A percentile compares a stretch with the other conserved stretches of the same genome.
These are phyloP conservation scores for Nannoperca obscura DNA, from an alignment of 2,797 vertebrate genomes.

Conservation along the genomic window DNA sequence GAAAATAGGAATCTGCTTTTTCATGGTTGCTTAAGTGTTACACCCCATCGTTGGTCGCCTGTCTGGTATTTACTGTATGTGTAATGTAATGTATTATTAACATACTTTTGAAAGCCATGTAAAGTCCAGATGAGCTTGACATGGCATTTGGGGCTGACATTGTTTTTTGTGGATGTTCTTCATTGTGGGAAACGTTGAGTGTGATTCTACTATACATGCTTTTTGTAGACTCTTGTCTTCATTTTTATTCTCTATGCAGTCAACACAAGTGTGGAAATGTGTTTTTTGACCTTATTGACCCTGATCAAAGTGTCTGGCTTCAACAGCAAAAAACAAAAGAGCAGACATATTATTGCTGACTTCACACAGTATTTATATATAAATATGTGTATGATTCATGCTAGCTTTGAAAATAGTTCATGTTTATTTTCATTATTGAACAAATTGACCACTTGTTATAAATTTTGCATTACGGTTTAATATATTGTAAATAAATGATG, in stretches of 20 bases:
- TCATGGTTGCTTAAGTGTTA: slow-evolving; percentile 49
- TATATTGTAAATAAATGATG: slow-evolving; percentile 89
- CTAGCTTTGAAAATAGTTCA: slow-evolving; percentile 81
- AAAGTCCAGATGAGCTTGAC: slow-evolving; percentile 49
- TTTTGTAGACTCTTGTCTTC: slow-evolving; percentile 65
- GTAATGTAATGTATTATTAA: slow-evolving; percentile 47
- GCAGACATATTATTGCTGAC: slow-evolving; percentile 68
- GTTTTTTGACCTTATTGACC: slow-evolving; percentile 53
- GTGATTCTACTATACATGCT: slow-evolving; percentile 63
- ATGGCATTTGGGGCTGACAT: slow-evolving; percentile 43
- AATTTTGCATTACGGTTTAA: slow-evolving; percentile 87
- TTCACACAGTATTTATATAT: slow-evolving; percentile 84
- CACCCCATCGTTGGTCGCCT: slow-evolving; percentile 46
- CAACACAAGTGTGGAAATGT: slow-evolving; percentile 69
- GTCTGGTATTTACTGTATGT: slow-evolving; percentile 68
- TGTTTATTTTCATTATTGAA: slow-evolving; percentile 86
- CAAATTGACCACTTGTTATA: slow-evolving; percentile 85
- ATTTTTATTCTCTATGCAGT: slow-evolving; percentile 81
- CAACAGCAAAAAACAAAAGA: slow-evolving; percentile 41
- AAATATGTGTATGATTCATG: slow-evolving; percentile 82
- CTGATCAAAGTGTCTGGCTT: slow-evolving; percentile 41
- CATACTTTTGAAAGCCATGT: slow-evolving; percentile 57
- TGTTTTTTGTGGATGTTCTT: slow-evolving; percentile 44
- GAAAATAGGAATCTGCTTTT: slow-evolving; percentile 30
- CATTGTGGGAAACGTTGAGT: slow-evolving; percentile 46